These are phyloP conservation scores for Ornithoptera priamus DNA, from an alignment of 2,888 invertebrate species.

Conservation along the genomic window DNA sequence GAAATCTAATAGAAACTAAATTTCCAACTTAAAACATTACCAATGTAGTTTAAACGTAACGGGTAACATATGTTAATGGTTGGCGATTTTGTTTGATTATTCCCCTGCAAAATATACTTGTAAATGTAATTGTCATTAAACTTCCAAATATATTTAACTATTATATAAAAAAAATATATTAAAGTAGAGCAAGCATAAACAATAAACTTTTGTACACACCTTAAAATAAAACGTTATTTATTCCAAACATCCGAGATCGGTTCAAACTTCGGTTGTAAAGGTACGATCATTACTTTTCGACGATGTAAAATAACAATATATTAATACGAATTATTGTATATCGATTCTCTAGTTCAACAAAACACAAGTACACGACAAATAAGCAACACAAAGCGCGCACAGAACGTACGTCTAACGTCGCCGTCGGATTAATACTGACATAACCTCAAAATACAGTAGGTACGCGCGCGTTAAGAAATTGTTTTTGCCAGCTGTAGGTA, in stretches of 20 bases:
- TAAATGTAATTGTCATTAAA: too few species aligned
- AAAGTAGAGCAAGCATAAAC: not conserved
- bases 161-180: not conserved
- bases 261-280: slow-evolving; percentile 48
- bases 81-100: slow-evolving; percentile 1
- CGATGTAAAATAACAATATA: slow-evolving; percentile 38
- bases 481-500: slow-evolving; percentile 71
- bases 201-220: slow-evolving; percentile 20
- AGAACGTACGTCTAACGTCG: slow-evolving; percentile 63
- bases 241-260: slow-evolving; percentile 31
- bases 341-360: slow-evolving; percentile 62
- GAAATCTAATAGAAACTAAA: not conserved
- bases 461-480: slow-evolving; percentile 70
- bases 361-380: slow-evolving; percentile 44
- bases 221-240: slow-evolving; percentile 27
- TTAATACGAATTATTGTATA: slow-evolving; percentile 49
- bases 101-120: not conserved
- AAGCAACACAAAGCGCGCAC: slow-evolving; percentile 29
- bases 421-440: slow-evolving; percentile 74
- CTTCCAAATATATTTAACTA: not conserved
- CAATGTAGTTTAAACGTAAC: slow-evolving; percentile 25
- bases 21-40: not conserved
- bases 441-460: slow-evolving; percentile 68
- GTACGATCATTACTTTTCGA: slow-evolving; percentile 45
- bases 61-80: slow-evolving; percentile 11